Evolutionary conservation across 1,140 invertebrate species (phyloP).

Genomic region (Bombus ignitus): DNA sequence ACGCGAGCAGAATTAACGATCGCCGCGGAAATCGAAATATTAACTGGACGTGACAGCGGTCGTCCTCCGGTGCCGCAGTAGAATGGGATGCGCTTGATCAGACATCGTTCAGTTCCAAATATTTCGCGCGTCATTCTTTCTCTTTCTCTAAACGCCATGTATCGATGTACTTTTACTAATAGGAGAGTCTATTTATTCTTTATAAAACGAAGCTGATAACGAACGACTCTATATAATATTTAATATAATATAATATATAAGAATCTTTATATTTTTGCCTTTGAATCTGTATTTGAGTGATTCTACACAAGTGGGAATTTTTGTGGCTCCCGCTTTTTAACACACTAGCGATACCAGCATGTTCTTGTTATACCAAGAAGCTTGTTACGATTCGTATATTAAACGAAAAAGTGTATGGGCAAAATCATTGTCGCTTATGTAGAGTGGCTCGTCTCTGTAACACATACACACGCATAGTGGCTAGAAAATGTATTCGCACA

Average conservation of each 20-base stretch:
- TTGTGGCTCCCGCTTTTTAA: too few species aligned
- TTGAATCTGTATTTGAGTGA: too few species aligned
- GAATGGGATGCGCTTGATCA: neutral
- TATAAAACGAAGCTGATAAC: neutral
- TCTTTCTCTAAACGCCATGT: neutral
- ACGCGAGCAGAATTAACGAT: conserved; percentile 42
- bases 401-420: too few species aligned
- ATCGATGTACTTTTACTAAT: neutral
- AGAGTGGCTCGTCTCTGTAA: too few species aligned
- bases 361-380: too few species aligned
- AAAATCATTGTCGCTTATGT: too few species aligned
- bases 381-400: too few species aligned
- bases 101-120: neutral
- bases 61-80: neutral
- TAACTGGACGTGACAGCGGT: neutral
- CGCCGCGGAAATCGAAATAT: conserved; percentile 25
- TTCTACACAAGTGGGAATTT: too few species aligned
- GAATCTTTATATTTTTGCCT: too few species aligned
- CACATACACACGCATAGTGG: too few species aligned
- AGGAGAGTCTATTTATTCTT: neutral
- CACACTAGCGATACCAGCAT: too few species aligned
- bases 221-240: neutral
- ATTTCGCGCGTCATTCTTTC: neutral
- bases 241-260: neutral
- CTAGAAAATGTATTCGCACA: too few species aligned